Percentiles rank a stretch among this genome's conserved stretches.
Evolutionary conservation across 1,140 invertebrate species (phyloP).

Genomic region (Heliconius hermathena): DNA sequence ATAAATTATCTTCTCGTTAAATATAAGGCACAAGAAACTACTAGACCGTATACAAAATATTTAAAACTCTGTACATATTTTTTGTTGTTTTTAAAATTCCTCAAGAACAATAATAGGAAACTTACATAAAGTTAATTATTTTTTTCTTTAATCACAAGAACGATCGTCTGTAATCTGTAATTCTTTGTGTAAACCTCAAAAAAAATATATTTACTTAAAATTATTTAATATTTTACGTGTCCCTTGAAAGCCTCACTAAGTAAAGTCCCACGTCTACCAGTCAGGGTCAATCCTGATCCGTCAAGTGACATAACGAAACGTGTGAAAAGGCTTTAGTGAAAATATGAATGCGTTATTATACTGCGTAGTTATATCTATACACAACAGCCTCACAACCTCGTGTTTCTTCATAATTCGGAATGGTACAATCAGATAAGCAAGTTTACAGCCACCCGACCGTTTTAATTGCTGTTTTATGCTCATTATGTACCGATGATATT

Average conservation of each 20-base stretch:
- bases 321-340: conserved; percentile 24
- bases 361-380: conserved; percentile 13
- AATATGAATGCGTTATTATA: conserved; percentile 15
- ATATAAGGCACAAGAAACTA: not conserved
- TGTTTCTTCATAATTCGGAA: conserved; percentile 44
- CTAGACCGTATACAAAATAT: not conserved
- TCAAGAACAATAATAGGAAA: not conserved
- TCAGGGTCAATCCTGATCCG: conserved; percentile 26
- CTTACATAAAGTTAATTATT: not conserved
- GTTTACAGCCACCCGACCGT: conserved; percentile 41
- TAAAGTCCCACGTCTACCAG: conserved; percentile 4
- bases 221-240: not conserved
- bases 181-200: no score
- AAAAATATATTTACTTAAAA: not conserved
- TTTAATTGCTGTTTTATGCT: conserved; percentile 48
- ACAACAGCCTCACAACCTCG: conserved; percentile 43
- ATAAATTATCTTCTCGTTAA: not conserved
- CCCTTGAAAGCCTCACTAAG: not conserved
- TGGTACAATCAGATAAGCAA: conserved; percentile 49
- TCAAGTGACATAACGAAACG: conserved; percentile 24
- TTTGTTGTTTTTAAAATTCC: not conserved
- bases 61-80: not conserved
- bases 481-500: conserved; percentile 47
- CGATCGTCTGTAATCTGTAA: no score
- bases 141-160: no score